A percentile compares a stretch with the other conserved stretches of the same genome.
Conservation (phyloP, 2,113 vertebrate species). For the Bufo bufo region DNA sequence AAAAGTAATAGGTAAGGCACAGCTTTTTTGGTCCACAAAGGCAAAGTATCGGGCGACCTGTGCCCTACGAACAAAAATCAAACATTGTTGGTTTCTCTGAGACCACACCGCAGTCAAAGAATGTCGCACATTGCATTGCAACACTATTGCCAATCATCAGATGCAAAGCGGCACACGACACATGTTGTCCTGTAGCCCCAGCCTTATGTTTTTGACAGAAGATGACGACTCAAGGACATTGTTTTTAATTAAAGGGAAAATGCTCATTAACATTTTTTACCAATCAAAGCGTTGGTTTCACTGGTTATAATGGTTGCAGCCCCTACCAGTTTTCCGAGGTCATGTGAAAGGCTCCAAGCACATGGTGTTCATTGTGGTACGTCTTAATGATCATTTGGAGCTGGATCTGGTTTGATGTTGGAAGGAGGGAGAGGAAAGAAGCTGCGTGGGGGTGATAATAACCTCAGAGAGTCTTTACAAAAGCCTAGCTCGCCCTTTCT, state of each 20-base stretch:
- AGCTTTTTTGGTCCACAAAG: too few species aligned
- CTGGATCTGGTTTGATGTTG: constrained; percentile 25
- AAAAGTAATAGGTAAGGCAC: too few species aligned
- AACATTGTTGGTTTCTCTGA: too few species aligned
- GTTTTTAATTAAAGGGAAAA: not conserved
- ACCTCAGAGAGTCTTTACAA: constrained; percentile 36
- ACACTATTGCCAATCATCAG: too few species aligned
- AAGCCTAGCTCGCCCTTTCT: constrained; percentile 9
- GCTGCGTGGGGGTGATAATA: constrained; percentile 46
- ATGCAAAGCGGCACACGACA: too few species aligned
- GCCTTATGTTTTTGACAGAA: not conserved
- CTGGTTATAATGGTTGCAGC: not conserved
- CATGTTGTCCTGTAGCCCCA: too few species aligned
- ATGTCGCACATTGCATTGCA: too few species aligned
- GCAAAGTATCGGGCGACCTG: too few species aligned
- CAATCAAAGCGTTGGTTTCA: not conserved
- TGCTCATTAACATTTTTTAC: not conserved
- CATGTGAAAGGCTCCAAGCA: not conserved
- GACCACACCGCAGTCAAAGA: too few species aligned
- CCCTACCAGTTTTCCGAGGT: not conserved
- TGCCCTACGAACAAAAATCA: too few species aligned
- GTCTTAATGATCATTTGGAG: constrained; percentile 28
- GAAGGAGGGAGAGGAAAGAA: constrained; percentile 42
- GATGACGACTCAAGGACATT: not conserved
- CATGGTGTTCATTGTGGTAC: not conserved